Evolutionary conservation across 2,888 invertebrate species (phyloP).

Genomic region (Beris chalybata): DNA sequence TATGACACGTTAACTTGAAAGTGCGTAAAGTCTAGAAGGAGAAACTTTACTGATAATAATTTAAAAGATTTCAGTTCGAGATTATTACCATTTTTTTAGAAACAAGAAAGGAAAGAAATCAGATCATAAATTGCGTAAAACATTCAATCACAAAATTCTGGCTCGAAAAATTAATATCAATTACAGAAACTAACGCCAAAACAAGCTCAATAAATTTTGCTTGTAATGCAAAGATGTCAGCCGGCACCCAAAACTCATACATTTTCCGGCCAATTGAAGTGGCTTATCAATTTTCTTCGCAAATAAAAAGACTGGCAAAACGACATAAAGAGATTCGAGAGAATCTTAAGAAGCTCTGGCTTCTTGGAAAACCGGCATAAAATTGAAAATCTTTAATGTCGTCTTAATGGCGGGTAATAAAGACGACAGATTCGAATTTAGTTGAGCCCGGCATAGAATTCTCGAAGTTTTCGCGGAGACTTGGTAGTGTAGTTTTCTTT

Average conservation of each 20-base stretch:
- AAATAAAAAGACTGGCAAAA: too few relatives aligned
- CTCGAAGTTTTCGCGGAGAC: too few relatives aligned
- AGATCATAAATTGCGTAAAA: too few relatives aligned
- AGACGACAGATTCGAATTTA: slow-evolving; percentile 31
- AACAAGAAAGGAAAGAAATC: too few relatives aligned
- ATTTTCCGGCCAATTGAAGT: slow-evolving; percentile 26
- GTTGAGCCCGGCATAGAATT: slow-evolving; percentile 9
- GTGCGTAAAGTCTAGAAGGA: too few relatives aligned
- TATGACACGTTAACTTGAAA: too few relatives aligned
- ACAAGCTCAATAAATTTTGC: slow-evolving; percentile 18
- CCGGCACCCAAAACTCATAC: slow-evolving; percentile 9
- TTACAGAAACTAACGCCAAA: slow-evolving; percentile 12
- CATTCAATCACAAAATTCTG: neutral
- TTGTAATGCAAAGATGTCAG: neutral
- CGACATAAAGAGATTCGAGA: too few relatives aligned
- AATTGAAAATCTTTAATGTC: slow-evolving; percentile 39
- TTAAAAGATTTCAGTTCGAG: too few relatives aligned
- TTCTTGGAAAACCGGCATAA: slow-evolving; percentile 27
- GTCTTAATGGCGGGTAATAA: slow-evolving; percentile 39
- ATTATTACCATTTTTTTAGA: too few relatives aligned
- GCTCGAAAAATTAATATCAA: slow-evolving; percentile 15
- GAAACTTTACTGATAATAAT: too few relatives aligned
- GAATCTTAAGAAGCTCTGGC: too few relatives aligned
- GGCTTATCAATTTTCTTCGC: slow-evolving; percentile 24
- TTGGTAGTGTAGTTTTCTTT: slow-evolving; percentile 1